These are phyloP conservation scores for Aleiodes alternator DNA, from an alignment of 2,888 invertebrate species.

Conservation along the genomic window DNA sequence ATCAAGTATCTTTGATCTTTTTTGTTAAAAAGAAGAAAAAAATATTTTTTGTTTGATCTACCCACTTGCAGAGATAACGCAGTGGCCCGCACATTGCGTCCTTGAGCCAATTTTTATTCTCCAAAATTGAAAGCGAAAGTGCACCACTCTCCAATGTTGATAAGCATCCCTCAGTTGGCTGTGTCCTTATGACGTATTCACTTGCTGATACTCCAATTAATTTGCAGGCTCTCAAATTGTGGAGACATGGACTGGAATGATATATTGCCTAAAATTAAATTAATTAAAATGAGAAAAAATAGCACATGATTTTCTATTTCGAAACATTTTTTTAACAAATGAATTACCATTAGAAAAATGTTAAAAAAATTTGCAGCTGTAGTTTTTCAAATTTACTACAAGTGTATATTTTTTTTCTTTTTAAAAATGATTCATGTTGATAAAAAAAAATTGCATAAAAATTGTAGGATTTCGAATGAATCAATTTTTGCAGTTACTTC, in stretches of 20 bases:
- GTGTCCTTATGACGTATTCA: constrained; percentile 94
- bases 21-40: too few species aligned
- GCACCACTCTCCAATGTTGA: constrained; percentile 94
- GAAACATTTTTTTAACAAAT: too few species aligned
- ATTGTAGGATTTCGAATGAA: too few species aligned
- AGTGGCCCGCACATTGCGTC: constrained; percentile 86
- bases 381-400: too few species aligned
- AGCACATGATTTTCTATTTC: too few species aligned
- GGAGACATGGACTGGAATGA: constrained; percentile 86
- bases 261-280: constrained; percentile 81
- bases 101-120: constrained; percentile 81
- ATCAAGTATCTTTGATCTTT: too few species aligned
- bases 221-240: constrained; percentile 87
- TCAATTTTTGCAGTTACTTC: too few species aligned
- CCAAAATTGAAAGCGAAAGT: constrained; percentile 86
- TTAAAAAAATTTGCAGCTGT: too few species aligned
- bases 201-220: constrained; percentile 84
- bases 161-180: constrained; percentile 93
- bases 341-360: too few species aligned
- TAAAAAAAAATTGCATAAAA: too few species aligned
- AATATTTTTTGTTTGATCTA: not conserved
- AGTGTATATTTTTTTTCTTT: too few species aligned
- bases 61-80: constrained; percentile 84
- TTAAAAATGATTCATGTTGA: too few species aligned
- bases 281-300: not conserved